Base-by-base conservation (phyloP, 2,888 invertebrate species). In the Mongoloraphidia duomilia region DNA sequence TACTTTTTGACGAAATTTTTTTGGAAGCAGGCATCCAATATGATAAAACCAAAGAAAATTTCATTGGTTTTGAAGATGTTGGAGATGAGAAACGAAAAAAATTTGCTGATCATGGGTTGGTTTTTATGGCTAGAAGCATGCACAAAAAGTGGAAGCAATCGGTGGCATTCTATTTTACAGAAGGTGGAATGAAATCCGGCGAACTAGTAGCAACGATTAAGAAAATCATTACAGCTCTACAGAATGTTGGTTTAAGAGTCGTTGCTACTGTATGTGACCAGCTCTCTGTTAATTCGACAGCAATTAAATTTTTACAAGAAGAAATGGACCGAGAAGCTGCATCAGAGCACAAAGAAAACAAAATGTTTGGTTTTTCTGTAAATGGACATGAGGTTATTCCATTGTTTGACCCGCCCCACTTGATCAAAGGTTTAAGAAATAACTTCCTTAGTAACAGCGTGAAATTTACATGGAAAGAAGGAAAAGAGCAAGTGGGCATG, bases 61-160 rank as follows among this genome's bases (percentile, higher is more conserved):
- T 54, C 4, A 44, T 49, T 42, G 54, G 56, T 1, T 56, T 56
- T 52, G 54, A 56, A 53, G 49, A 56, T 49, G 51, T 50, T 44
- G 56, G 56, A 2, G 45, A 40, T 40, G 50, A 44, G 34, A 37
- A 26, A 10, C 41, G 47, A 14, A 49, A 40, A 14, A 34, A 50
- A 42, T 53, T 54, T 36, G 54, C 52, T 9, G 45, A 54, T 36
- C 51, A 53, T 47, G 55, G 39, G 14, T 38, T 48, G 52, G 52
- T 53, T n/a, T 54, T 43, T 17, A 51, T 51, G 52, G 11, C 53
- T 13, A 26, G 51, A 8, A 50, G 54, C 4, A 51, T 52, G 13
- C 45, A 34, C 34, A 48, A 36, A 34, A 47, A 50, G 12, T 54
- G 53, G 50, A 53, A 52, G 46, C 55, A 55, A 47, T 53, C 52